Evolutionary conservation across 2,888 invertebrate genomes (phyloP), one percentile per base, ranked within the genome.

Genomic region (Chaetogeoica ovagalla): DNA sequence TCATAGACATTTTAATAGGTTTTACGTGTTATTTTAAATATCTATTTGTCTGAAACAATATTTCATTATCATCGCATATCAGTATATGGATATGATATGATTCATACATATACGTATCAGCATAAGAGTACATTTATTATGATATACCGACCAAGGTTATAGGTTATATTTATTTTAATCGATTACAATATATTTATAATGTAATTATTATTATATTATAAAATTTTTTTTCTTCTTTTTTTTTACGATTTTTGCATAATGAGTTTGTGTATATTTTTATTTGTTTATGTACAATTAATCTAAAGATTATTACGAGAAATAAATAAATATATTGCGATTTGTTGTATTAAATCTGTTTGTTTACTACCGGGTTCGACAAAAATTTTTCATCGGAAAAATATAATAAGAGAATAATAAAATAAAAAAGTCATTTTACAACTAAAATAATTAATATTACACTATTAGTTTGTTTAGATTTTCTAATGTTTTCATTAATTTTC

Each of bases 151-250:
- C 8, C 70, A 70, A 70, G 70, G 39, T 70, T 70, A 30, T 30
- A 57, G 70, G 21, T 70, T 70, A 57, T 57, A 57, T 70, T 70
- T 57, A 57, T n/a, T 57, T 57, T 57, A 70, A 15, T 37, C 37
- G 13, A 37, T 70, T 17, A 8, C 37, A n/a, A 39, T 39, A 70
- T n/a, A 15, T 43, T 1, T 43, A 48, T 15, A 43, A 17, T 70
- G 11, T 37, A 57, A 55, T 21, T 21, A 21, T 59, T 71, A 23
- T 71, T 59, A 7, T 65, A 3, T 39, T 37, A 39, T 48, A 11
- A 48, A 9, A 9, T 39, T 43, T 43, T 43, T 9, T 48, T 48
- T 13, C 1, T 48, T 43, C 39, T 65, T n/a, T 39, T 39, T 39
- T 65, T n/a, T 17, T 11, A 65, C 13, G n/a, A 11, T n/a, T 66